A percentile compares a stretch with the other conserved stretches of the same genome.
Conservation (phyloP, 2,113 vertebrate species). For the Prunella himalayana region DNA sequence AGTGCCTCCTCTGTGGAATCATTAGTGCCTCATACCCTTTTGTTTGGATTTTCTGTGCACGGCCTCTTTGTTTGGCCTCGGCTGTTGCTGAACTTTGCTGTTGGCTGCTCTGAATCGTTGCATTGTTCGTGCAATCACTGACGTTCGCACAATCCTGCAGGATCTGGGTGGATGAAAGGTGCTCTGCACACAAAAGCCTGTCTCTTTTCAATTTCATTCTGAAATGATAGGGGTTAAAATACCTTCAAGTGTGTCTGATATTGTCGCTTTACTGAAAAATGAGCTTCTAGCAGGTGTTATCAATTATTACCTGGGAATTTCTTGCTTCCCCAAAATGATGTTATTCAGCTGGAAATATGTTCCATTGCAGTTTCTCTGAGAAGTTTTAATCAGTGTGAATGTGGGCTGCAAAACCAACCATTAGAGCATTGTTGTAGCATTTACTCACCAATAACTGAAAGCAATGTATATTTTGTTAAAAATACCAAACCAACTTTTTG, state of each 20-base stretch:
- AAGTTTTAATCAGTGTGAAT: not conserved
- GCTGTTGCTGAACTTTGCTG: constrained; percentile 26
- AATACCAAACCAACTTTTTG: not conserved
- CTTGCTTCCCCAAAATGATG: not conserved
- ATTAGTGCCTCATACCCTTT: constrained; percentile 22
- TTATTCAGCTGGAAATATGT: not conserved
- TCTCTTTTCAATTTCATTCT: not conserved
- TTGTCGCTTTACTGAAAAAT: not conserved
- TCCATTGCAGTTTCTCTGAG: not conserved
- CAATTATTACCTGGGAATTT: not conserved
- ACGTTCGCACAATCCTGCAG: not conserved
- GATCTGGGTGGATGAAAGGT: not conserved
- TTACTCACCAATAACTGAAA: not conserved
- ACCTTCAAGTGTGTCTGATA: not conserved
- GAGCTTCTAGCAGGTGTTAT: not conserved
- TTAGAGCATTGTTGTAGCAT: not conserved
- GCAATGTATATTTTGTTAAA: not conserved
- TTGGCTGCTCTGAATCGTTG: not conserved
- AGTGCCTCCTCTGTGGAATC: not conserved
- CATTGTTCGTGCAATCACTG: not conserved
- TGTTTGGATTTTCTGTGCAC: not conserved
- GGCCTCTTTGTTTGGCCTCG: not conserved
- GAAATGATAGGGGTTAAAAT: not conserved
- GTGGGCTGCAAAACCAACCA: not conserved
- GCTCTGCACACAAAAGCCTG: not conserved